Percentiles rank a stretch among this genome's conserved stretches.
Evolutionary conservation across 2,113 vertebrate species (phyloP).

Genomic region (Gallinago jamesoni): DNA sequence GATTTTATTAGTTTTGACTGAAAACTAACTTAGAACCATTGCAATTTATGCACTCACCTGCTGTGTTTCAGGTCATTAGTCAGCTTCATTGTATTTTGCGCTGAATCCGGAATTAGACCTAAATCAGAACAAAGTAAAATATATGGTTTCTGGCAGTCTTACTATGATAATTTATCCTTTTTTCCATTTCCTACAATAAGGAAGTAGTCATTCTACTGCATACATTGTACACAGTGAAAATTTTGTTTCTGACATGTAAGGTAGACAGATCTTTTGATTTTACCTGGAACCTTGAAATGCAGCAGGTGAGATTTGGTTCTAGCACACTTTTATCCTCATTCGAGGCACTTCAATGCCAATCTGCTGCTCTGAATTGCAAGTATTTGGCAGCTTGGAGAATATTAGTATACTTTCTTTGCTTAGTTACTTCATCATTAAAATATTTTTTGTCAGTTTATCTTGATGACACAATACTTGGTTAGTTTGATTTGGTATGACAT

Average conservation of each 20-base stretch:
- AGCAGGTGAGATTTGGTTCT: not conserved
- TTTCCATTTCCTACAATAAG: not conserved
- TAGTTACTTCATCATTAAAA: not conserved
- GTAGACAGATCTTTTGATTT: not conserved
- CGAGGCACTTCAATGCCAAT: not conserved
- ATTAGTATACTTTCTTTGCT: not conserved
- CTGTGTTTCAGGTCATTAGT: not conserved
- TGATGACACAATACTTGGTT: not conserved
- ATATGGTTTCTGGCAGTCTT: not conserved
- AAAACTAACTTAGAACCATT: not conserved
- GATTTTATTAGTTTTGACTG: not conserved
- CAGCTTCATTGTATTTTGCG: not conserved
- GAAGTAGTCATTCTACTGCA: not conserved
- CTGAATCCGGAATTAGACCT: conserved; percentile 2
- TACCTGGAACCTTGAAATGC: not conserved
- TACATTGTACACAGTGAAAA: not conserved
- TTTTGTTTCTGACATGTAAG: not conserved
- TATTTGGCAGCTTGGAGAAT: not conserved
- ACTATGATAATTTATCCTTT: not conserved
- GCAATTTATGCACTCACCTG: not conserved
- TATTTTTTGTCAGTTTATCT: not conserved
- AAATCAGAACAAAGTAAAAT: not conserved
- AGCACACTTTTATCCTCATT: not conserved
- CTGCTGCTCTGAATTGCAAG: not conserved
- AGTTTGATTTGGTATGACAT: not conserved